phyloP scores from a whole-genome alignment of 2,113 vertebrate genomes.

The Salvator merianae region DNA sequence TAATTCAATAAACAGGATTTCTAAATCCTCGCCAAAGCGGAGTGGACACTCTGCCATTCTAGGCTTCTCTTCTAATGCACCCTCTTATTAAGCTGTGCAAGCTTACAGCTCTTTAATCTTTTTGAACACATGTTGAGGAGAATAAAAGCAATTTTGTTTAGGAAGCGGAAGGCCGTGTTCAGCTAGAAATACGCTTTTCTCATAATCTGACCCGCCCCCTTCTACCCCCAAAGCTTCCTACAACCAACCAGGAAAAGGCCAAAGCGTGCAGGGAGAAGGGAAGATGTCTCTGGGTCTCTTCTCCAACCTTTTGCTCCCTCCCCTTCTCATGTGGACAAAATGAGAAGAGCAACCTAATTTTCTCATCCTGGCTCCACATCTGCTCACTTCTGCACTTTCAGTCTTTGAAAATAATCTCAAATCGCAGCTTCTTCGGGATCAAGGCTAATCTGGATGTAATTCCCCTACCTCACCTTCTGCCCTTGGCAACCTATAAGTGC shows the following conservation, averaged over 20 bases:
- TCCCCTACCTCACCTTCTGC: slow-evolving; percentile 61
- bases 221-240: slow-evolving; percentile 39
- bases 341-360: slow-evolving; percentile 30
- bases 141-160: slow-evolving; percentile 91
- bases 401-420: slow-evolving; percentile 47
- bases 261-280: slow-evolving; percentile 9
- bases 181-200: slow-evolving; percentile 84
- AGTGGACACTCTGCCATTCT: slow-evolving; percentile 73
- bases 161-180: slow-evolving; percentile 83
- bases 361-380: slow-evolving; percentile 18
- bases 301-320: neutral
- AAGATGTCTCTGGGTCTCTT: neutral
- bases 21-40: slow-evolving; percentile 72
- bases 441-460: slow-evolving; percentile 78
- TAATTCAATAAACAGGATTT: slow-evolving; percentile 88
- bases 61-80: slow-evolving; percentile 71
- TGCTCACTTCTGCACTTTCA: slow-evolving; percentile 26
- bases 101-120: slow-evolving; percentile 88
- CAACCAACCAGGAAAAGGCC: neutral
- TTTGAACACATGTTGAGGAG: slow-evolving; percentile 87
- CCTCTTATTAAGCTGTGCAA: slow-evolving; percentile 75
- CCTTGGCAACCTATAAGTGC: slow-evolving; percentile 64
- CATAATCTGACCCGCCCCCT: slow-evolving; percentile 76
- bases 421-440: slow-evolving; percentile 57
- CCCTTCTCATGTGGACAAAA: slow-evolving; percentile 2